Base-by-base conservation (phyloP, 2,797 vertebrate genomes). In the Scomberomorus guttatus region DNA sequence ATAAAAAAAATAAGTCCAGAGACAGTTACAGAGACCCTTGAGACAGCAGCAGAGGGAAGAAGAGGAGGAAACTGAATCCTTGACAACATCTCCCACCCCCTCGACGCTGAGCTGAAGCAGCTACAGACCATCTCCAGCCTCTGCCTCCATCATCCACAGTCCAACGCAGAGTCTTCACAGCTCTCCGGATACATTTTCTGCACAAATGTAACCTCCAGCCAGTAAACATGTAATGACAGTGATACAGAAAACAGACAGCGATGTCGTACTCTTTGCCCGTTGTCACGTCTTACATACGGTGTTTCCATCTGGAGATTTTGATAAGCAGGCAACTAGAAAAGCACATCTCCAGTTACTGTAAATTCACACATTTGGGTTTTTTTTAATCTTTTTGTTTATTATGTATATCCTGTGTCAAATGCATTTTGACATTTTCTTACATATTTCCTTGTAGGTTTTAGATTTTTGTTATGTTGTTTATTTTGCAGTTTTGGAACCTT, bases 231-330 rank as follows among this genome's bases (percentile, higher is more conserved):
- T 11, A 63, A 18, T 4, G 62, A 76, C 13, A 24, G 70, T 39
- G 74, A 46, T 44, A 50, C 50, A 48, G 75, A 54, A 81, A 86
- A 80, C 82, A 82, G 84, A 77, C 77, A 82, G 73, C 78, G 10
- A 27, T 72, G 85, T 20, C 10, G 37, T 72, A 82, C 74, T 72
- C 85, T 87, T 83, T 80, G 79, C 57, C 75, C 79, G 6, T 13
- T 51, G 80, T 80, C 76, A 70, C 71, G 70, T 87, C 77, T 67
- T 75, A 27, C 81, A 86, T 82, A 84, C 10, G 81, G 15, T 61
- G 29, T 80, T 80, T 77, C 67, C 78, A 79, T 82, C 76, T 86
- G 80, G 75, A 80, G 67, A 44, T 55, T 82, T 66, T 87, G 69
- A 75, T 37, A n/a, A 73, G 77, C 64, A 71, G 72, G 54, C 39